These are phyloP conservation scores for Hesperophylax magnus DNA, from an alignment of 1,140 invertebrate species.

Conservation along the genomic window DNA sequence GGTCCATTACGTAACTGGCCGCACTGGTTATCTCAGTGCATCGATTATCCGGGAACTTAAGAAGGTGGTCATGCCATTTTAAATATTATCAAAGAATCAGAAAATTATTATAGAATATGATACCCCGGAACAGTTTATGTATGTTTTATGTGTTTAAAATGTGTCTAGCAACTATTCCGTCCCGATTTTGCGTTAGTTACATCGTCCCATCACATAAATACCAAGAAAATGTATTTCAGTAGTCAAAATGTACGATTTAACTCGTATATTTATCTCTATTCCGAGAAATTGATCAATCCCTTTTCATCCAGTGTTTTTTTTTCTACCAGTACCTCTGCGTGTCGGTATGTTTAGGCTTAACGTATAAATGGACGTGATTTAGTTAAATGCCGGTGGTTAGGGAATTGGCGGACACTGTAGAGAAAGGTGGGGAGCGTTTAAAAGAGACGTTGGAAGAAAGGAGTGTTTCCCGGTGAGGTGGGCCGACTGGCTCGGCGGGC, in stretches of 20 bases:
- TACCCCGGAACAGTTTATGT: too few relatives aligned
- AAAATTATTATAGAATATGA: too few relatives aligned
- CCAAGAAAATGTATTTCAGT: constrained; percentile 2
- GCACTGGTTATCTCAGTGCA: too few relatives aligned
- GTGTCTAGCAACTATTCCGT: neutral
- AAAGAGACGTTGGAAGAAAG: neutral
- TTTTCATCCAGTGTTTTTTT: constrained; percentile 36
- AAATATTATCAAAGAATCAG: too few relatives aligned
- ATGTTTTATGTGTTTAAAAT: constrained; percentile 10
- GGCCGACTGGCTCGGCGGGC: too few relatives aligned
- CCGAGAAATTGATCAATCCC: constrained; percentile 15
- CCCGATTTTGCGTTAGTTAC: neutral
- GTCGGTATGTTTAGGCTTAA: constrained; percentile 25
- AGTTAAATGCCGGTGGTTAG: neutral
- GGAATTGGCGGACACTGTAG: neutral
- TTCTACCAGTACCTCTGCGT: constrained; percentile 30
- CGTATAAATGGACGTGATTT: constrained; percentile 30
- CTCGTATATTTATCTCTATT: constrained; percentile 1
- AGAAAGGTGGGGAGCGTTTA: neutral
- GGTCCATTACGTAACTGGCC: too few relatives aligned
- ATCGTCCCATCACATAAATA: neutral
- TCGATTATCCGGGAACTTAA: too few relatives aligned
- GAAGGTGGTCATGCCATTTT: too few relatives aligned
- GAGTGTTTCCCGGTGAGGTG: neutral
- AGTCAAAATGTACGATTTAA: constrained; percentile 16